A percentile compares a stretch with the other conserved stretches of the same genome.
phyloP scores from a whole-genome alignment of 2,888 invertebrate genomes.

The Baccha elongata region DNA sequence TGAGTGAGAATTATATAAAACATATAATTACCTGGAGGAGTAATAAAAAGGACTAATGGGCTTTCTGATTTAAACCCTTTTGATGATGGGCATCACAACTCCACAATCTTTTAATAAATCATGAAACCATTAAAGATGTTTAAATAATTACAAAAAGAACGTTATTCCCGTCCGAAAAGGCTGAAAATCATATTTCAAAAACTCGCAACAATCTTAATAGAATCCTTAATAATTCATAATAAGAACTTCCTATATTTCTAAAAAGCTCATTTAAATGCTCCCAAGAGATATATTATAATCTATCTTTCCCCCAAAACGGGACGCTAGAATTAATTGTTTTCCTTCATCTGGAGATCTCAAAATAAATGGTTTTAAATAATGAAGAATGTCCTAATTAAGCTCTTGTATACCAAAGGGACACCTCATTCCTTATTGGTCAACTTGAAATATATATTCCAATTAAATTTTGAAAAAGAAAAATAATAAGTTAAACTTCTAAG shows the following conservation, averaged over 20 bases:
- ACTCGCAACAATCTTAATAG: constrained; percentile 20
- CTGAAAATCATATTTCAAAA: constrained; percentile 22
- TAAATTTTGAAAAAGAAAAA: neutral
- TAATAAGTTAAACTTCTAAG: neutral
- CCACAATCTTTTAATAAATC: neutral
- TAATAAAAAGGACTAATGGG: neutral
- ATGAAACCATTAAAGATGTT: constrained; percentile 8
- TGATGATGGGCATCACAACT: no score
- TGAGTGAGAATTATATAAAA: no score
- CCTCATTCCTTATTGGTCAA: neutral
- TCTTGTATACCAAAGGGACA: neutral
- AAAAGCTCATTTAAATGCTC: constrained; percentile 46
- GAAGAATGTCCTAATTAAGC: constrained; percentile 63
- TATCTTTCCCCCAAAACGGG: neutral
- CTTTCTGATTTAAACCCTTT: neutral
- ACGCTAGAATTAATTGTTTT: constrained; percentile 4
- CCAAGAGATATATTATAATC: neutral
- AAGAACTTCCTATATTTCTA: constrained; percentile 8
- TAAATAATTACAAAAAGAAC: constrained; percentile 5
- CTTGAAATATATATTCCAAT: constrained; percentile 22
- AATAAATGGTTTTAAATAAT: constrained; percentile 55
- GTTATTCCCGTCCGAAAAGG: neutral
- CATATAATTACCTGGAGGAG: no score
- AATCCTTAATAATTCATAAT: constrained; percentile 45
- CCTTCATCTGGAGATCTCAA: neutral